Evolutionary conservation across 2,113 vertebrate genomes (phyloP).

Genomic region (Eupsittula cactorum): DNA sequence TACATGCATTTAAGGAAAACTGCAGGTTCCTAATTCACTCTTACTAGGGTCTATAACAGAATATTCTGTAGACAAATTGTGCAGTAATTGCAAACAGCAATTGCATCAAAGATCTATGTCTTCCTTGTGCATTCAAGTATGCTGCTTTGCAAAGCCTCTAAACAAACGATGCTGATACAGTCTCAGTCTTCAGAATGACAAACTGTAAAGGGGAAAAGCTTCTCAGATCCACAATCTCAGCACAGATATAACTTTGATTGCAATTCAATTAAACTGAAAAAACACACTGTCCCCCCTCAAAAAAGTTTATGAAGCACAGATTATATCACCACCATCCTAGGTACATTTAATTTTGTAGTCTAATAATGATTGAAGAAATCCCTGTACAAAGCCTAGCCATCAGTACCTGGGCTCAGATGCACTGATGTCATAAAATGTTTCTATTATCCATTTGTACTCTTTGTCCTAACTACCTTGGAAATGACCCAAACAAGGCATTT

Average conservation of each 20-base stretch:
- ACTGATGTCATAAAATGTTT: background rate
- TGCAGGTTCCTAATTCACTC: background rate
- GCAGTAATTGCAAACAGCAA: background rate
- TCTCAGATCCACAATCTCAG: background rate
- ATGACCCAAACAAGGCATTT: background rate
- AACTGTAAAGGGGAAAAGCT: background rate
- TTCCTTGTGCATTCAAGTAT: background rate
- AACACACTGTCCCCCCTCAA: background rate
- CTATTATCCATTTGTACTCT: background rate
- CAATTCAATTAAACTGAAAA: slow-evolving; percentile 14
- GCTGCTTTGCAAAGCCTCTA: background rate
- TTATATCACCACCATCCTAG: background rate
- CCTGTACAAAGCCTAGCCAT: background rate
- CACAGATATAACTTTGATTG: background rate
- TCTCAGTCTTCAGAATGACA: background rate
- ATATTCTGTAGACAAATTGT: background rate
- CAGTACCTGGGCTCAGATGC: background rate
- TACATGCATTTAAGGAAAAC: background rate
- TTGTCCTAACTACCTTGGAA: background rate
- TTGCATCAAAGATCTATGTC: background rate
- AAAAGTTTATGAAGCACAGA: slow-evolving; percentile 13
- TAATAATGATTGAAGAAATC: background rate
- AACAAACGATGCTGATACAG: background rate
- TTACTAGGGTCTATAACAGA: background rate
- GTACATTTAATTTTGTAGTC: background rate